phyloP scores from a whole-genome alignment of 92 coral and sea anemone species.

The Epizoanthus stellaris region DNA sequence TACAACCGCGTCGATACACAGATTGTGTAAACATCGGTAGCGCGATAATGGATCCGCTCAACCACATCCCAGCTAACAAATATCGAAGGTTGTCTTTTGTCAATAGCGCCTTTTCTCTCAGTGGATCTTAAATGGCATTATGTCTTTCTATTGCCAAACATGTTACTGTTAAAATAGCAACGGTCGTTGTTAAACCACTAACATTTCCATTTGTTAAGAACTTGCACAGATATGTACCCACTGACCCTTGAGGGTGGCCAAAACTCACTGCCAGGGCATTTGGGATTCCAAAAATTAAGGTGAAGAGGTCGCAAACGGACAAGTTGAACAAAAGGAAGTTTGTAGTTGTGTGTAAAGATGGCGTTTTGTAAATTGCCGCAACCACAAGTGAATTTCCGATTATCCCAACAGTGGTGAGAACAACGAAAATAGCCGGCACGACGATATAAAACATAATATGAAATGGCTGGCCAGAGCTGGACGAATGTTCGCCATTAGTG shows the following conservation, averaged over 20 bases:
- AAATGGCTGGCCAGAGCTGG: neutral
- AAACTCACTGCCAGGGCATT: conserved; percentile 32
- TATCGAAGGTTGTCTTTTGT: conserved; percentile 24
- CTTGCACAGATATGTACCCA: conserved; percentile 41
- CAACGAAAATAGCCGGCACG: neutral
- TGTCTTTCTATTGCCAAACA: conserved; percentile 55
- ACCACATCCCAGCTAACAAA: conserved; percentile 36
- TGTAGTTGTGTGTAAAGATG: conserved; percentile 43
- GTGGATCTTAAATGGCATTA: conserved; percentile 52
- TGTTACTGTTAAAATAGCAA: conserved; percentile 44
- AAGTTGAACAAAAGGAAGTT: conserved; percentile 46
- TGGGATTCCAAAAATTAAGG: conserved; percentile 49
- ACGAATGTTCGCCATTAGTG: too few species aligned
- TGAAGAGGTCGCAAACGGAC: conserved; percentile 41
- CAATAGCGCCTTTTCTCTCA: conserved; percentile 31
- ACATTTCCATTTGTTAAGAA: conserved; percentile 41
- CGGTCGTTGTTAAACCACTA: conserved; percentile 23
- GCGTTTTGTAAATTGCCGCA: conserved; percentile 28
- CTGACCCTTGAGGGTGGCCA: conserved; percentile 41
- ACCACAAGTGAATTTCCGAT: conserved; percentile 33
- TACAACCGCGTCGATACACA: neutral
- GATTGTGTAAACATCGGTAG: conserved; percentile 33
- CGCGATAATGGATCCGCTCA: neutral
- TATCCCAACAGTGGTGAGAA: conserved; percentile 12
- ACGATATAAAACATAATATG: neutral